A percentile compares a stretch with the other conserved stretches of the same genome.
These are phyloP conservation scores for Polia nebulosa DNA, from an alignment of 2,888 invertebrate species.

Conservation along the genomic window DNA sequence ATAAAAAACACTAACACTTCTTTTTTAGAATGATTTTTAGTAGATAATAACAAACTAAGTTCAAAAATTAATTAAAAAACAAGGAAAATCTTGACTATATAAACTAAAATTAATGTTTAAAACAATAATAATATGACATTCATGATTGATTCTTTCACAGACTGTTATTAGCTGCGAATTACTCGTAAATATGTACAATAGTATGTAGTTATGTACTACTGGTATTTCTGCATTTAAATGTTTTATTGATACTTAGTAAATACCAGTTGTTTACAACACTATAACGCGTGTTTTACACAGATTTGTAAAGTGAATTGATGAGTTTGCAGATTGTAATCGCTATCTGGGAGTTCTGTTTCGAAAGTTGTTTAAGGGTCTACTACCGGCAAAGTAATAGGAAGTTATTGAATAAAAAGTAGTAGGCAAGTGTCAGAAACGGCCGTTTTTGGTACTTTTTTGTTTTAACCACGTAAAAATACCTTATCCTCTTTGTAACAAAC, in stretches of 20 bases:
- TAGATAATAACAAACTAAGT: not conserved
- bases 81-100: slow-evolving; percentile 32
- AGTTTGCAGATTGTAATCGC: slow-evolving; percentile 1
- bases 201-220: slow-evolving; percentile 37
- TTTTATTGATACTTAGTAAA: slow-evolving; percentile 52
- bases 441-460: no score
- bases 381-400: no score
- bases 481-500: no score
- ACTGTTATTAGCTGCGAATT: slow-evolving; percentile 53
- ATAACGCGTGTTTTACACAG: slow-evolving; percentile 11
- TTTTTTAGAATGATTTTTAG: no score
- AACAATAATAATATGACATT: slow-evolving; percentile 49
- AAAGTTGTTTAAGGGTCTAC: not conserved
- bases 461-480: no score
- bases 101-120: slow-evolving; percentile 30
- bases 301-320: slow-evolving; percentile 37
- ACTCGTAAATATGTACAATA: slow-evolving; percentile 51
- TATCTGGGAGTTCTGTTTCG: not conserved
- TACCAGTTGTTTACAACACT: slow-evolving; percentile 55
- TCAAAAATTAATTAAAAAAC: not conserved
- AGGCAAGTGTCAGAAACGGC: no score
- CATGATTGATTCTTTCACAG: slow-evolving; percentile 42
- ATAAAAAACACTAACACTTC: not conserved
- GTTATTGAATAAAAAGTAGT: no score
- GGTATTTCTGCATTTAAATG: slow-evolving; percentile 40